Percentiles rank a stretch among this genome's conserved stretches.
Evolutionary conservation across 2,113 vertebrate species (phyloP).

Genomic region (Lampris incognitus): DNA sequence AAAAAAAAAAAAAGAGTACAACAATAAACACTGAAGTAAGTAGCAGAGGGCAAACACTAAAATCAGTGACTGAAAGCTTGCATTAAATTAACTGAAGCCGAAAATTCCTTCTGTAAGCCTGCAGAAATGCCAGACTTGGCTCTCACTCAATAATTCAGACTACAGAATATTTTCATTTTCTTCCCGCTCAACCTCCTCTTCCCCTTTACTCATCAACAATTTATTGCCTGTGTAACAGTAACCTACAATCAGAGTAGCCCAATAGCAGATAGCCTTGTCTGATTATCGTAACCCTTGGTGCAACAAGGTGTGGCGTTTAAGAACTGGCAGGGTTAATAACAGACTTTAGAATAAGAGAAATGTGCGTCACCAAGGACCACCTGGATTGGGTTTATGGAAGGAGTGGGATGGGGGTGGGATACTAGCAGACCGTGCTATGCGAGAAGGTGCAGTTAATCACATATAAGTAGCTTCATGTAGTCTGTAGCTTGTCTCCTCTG

Average conservation of each 20-base stretch:
- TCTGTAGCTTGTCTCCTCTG: too few relatives aligned
- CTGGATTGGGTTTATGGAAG: not conserved
- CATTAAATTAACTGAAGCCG: constrained; percentile 9
- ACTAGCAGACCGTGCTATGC: too few relatives aligned
- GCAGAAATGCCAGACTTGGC: constrained; percentile 42
- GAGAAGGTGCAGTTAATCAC: too few relatives aligned
- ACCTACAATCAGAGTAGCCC: constrained; percentile 64
- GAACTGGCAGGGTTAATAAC: constrained; percentile 30
- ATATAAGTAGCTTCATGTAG: too few relatives aligned
- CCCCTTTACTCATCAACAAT: constrained; percentile 76
- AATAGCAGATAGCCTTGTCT: constrained; percentile 60
- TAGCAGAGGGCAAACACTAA: constrained; percentile 24
- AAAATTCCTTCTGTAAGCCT: constrained; percentile 8
- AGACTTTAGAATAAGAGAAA: not conserved
- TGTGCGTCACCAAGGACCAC: constrained; percentile 8
- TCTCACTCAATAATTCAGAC: constrained; percentile 76
- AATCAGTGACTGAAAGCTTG: constrained; percentile 2
- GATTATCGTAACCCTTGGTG: constrained; percentile 53
- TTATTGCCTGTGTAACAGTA: constrained; percentile 66
- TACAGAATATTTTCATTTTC: constrained; percentile 70
- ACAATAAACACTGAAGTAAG: not conserved
- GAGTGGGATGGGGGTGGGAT: not conserved
- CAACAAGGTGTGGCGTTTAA: constrained; percentile 39
- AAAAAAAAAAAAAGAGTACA: not conserved
- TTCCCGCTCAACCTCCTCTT: constrained; percentile 36